Conservation (phyloP, 2,888 invertebrate species). For the Plemyria rubiginata region DNA sequence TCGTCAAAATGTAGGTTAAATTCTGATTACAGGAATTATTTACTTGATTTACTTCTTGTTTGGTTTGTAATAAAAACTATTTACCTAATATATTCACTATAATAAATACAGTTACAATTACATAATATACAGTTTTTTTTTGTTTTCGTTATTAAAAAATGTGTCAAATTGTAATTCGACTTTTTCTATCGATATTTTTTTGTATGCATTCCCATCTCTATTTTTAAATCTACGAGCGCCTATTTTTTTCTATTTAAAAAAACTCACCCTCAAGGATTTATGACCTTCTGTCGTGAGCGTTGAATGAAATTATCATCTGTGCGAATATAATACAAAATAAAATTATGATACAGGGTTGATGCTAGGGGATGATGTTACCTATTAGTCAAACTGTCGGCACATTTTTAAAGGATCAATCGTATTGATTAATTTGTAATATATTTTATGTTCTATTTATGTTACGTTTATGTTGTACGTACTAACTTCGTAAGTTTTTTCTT, state of each 20-base stretch:
- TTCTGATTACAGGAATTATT: too few species aligned
- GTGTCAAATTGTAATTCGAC: too few species aligned
- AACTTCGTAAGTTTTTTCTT: too few species aligned
- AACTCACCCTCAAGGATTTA: constrained; percentile 58
- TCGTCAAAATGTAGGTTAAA: too few species aligned
- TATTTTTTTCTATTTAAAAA: constrained; percentile 50
- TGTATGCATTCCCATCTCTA: constrained; percentile 21
- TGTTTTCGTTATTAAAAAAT: too few species aligned
- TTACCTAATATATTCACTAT: too few species aligned
- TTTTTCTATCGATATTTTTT: background rate
- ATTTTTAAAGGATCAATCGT: constrained; percentile 18
- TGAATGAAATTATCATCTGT: constrained; percentile 67
- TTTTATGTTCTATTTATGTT: too few species aligned
- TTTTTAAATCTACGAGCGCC: constrained; percentile 37
- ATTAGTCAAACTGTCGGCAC: constrained; percentile 53
- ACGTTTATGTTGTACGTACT: too few species aligned
- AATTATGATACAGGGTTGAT: constrained; percentile 38
- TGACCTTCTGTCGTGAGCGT: constrained; percentile 62
- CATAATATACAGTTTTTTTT: too few species aligned
- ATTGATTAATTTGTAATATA: background rate
- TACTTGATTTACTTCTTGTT: too few species aligned
- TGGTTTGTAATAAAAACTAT: too few species aligned
- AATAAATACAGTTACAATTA: too few species aligned
- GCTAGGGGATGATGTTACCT: constrained; percentile 40
- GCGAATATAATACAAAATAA: constrained; percentile 52